Base-by-base conservation (phyloP, 1,140 invertebrate species). In the Pseudomyrmex dendroicus region DNA sequence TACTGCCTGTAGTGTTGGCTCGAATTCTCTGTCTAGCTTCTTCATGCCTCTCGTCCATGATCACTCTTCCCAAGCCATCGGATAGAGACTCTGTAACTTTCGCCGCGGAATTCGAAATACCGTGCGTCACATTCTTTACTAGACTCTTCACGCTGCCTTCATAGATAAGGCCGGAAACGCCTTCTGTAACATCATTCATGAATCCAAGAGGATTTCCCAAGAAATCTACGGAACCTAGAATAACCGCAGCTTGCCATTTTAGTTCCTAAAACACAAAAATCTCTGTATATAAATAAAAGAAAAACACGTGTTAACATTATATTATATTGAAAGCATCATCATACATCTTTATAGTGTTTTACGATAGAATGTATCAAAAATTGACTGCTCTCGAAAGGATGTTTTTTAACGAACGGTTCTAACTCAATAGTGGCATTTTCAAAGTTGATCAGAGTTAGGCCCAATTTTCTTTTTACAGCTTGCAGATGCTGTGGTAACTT, bases 201-300 rank as follows among this genome's bases (percentile, higher is more conserved):
- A 99, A 97, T 12, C 99, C 99, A 50, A 99, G 92, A 12, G 99
- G 99, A 95, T 99, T 99, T 4, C 99, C 99, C 8, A 99, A 95
- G 92, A 99, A 99, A 94, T 99, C 99, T 44, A 99, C 98, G 0
- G 99, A 98, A 0, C 98, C 98, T 68, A 99, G 94, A 91, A 99
- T 99, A 78, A 97, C 97, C 13, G 97, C 97, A 2, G 98, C 98
- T 95, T 99, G 99, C 96, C 98, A 98, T 93, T 98, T 98, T 12
- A 99, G 92, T 94, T 99, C 98, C 96, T 98, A 92, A 50, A 61
- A 77, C 8, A 25, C 17, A 10, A 25, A 22, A 9, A 9, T 57
- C 25, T 35, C 8, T 17, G 46, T 44, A 22, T n/a, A 35, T 35
- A 7, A 35, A 35, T 57, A 83, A 63, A 62, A 54, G 9, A 54